Evolutionary conservation across 2,888 invertebrate genomes (phyloP), one percentile per base, ranked within the genome.

Genomic region (Himalopsyche tibetana): DNA sequence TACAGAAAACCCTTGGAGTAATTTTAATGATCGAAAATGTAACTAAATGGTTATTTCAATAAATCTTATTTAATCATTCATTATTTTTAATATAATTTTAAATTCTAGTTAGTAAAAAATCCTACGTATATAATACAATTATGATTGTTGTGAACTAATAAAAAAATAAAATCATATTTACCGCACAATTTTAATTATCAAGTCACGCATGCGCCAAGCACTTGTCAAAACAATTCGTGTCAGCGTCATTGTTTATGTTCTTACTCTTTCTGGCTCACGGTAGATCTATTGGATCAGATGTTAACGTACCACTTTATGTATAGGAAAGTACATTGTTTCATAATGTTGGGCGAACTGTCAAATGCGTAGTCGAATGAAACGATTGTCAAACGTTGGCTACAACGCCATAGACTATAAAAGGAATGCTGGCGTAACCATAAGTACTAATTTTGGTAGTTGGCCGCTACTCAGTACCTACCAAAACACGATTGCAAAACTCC

Each of bases 291-390:
- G 45, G 28, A 85, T 86, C 86, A 83, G 83, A 81, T 86, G 86
- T 80, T 83, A 82, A 55, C 83, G 83, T 86, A 81, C 55, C 83
- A 80, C 83, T 56, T 51, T 81, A 81, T 83, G 36, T 55, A 74
- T 5, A 36, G 11, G 38, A 74, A 36, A 36, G 5, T 9, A 36
- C 15, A 74, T 74, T 74, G 12, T 74, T 74, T 74, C 74, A 36
- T 28, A 36, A 74, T 36, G 36, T 74, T 36, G 36, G 36, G 36
- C 74, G 74, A 74, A 74, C 74, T 74, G 74, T 74, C 74, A 74
- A 74, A 74, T 36, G 12, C 74, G 19, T 74, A 15, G 36, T 36
- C 19, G 38, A 36, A 74, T 2, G 4, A 74, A 74, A 74, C 74
- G 74, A 15, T 12, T 36, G 74, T 74, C 36, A 74, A 63, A 74